Evolutionary conservation across 2,113 vertebrate genomes (phyloP), one percentile per base, ranked within the genome.

Genomic region (human (Homo sapiens)): DNA sequence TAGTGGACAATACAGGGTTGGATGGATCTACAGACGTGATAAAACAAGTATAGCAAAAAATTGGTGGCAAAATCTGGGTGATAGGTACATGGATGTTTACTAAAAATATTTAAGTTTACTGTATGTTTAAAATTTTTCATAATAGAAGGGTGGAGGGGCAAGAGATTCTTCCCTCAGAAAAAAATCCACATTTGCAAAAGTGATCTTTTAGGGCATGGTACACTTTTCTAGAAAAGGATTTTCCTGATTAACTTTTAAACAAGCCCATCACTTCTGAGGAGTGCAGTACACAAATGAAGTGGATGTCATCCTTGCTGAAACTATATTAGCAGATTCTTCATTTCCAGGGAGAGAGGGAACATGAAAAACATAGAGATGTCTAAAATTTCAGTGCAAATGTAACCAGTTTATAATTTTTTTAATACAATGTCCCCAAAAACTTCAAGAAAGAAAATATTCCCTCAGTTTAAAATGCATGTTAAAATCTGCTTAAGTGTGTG

Each of bases 181-280:
- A 89, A 86, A 72, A 79, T 81, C 32, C 40, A 82, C 52, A 95
- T 90, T 96, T 96, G 35, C 75, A 94, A 89, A 97, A 80, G 18
- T 83, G 55, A 64, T 86, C 6, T 79, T 61, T 32, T 52, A 85
- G 55, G 25, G 6, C n/a, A 75, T 64, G 52, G 30, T 73, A 30
- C 27, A 79, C 92, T 81, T 52, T 68, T 95, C 43, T 50, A 82
- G 50, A 82, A 86, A 89, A 75, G 17, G 35, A 92, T 96, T 95
- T 93, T 83, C 7, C 57, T 72, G 32, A 81, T 89, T 94, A 73
- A 82, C 72, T 95, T 94, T 97, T 81, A 92, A 97, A 84, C 6
- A 78, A 96, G 35, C 23, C 12, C 35, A n/a, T 96, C 27, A 50
- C 30, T 84, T 88, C 82, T 92, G 50, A 96, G 57, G 18, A 75